Evolutionary conservation across 2,888 invertebrate species (phyloP).

Genomic region (Xestia ashworthii): DNA sequence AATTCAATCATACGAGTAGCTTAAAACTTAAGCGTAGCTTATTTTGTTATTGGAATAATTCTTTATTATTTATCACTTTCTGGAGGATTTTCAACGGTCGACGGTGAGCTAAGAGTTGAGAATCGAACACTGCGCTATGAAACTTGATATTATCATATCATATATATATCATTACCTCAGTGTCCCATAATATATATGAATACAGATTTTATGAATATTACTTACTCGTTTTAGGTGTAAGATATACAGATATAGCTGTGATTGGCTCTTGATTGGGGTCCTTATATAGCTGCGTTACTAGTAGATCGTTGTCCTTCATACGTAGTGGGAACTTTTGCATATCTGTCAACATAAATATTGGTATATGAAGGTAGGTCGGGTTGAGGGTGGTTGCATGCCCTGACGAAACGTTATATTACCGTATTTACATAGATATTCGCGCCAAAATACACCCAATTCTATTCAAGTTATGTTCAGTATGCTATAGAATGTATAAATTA

Average conservation of each 20-base stretch:
- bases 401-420: neutral
- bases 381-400: too few relatives aligned
- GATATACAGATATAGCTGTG: constrained; percentile 99
- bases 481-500: neutral
- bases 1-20: neutral
- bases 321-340: constrained; percentile 99
- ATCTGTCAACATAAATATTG: constrained; percentile 90
- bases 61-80: neutral
- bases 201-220: constrained; percentile 69
- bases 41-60: neutral
- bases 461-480: neutral
- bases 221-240: constrained; percentile 99
- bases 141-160: too few relatives aligned
- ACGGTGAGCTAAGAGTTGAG: neutral
- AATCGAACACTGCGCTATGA: neutral
- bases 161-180: too few relatives aligned
- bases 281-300: constrained; percentile 98
- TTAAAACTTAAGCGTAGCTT: neutral
- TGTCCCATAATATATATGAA: neutral
- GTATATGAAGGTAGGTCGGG: neutral
- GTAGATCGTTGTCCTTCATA: constrained; percentile 99
- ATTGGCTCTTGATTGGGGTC: constrained; percentile 99
- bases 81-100: neutral
- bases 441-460: neutral
- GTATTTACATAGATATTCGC: neutral